Percentiles rank a stretch among this genome's conserved stretches.
Conservation (phyloP, 2,888 invertebrate species). For the Orthonevra nobilis region DNA sequence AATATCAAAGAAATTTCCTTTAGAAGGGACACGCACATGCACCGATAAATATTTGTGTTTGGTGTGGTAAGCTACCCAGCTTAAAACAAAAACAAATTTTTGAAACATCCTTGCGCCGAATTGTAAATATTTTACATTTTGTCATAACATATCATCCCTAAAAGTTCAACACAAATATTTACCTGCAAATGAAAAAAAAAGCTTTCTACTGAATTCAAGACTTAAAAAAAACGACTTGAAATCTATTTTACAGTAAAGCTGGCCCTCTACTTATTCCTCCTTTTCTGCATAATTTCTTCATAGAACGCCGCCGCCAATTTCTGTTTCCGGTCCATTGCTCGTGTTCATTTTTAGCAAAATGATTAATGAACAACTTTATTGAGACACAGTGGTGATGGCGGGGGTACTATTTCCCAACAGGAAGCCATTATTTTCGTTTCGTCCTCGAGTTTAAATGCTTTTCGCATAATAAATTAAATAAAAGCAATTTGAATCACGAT, state of each 20-base stretch:
- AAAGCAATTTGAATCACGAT: conserved; percentile 34
- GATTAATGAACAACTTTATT: conserved; percentile 38
- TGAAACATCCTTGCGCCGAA: too few relatives aligned
- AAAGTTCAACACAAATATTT: too few relatives aligned
- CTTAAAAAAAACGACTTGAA: too few relatives aligned
- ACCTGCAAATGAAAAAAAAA: too few relatives aligned
- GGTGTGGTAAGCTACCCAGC: conserved; percentile 1
- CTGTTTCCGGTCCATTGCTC: conserved; percentile 2
- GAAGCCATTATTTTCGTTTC: conserved; percentile 16
- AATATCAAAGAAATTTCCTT: background rate
- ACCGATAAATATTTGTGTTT: background rate
- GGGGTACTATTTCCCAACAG: background rate
- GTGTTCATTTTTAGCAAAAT: conserved; percentile 8
- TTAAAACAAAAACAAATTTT: too few relatives aligned
- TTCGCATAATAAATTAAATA: conserved; percentile 23
- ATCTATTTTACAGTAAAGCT: too few relatives aligned
- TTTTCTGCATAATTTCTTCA: too few relatives aligned
- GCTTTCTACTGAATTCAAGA: too few relatives aligned
- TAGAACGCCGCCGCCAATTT: background rate
- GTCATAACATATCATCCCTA: too few relatives aligned
- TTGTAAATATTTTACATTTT: too few relatives aligned
- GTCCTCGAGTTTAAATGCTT: conserved; percentile 17
- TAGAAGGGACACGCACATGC: background rate
- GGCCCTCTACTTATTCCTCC: too few relatives aligned
- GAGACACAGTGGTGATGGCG: background rate